Base-by-base conservation (phyloP, 2,797 vertebrate genomes). In the Pelodytes ibericus region DNA sequence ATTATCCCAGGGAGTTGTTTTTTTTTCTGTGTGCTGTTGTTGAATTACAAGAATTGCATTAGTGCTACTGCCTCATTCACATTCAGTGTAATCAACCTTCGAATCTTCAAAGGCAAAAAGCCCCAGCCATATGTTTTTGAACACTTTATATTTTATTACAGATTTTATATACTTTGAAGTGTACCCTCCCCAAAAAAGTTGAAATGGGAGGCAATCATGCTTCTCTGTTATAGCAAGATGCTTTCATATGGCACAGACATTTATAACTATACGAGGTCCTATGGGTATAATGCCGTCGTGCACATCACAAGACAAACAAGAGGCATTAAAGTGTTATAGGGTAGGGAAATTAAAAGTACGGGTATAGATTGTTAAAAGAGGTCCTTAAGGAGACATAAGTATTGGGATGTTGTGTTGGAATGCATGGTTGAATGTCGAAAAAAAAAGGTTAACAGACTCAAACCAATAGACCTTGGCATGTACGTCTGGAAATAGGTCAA, bases 11-110 rank as follows among this genome's bases (percentile, higher is more conserved):
- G 24, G 29, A 82, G 67, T 70, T 63, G 57, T 73, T 77, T 78
- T 77, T 25, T 33, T 25, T 62, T 66, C 18, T 22, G 5, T 27
- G 13, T 57, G 57, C 72, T 81, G 74, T 71, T 74, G 82, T 59
- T 81, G 81, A 83, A 75, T 77, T 80, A 81, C 83, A 72, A 82
- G 73, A 79, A 69, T 82, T 79, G 75, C 80, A 79, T 80, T 78
- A 77, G 10, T 81, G 81, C 30, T 39, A 13, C 60, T 24, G 5
- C 27, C 36, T 65, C 67, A 65, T 71, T 57, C 68, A 47, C 60
- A 65, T 58, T 49, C 59, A 77, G 36, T 33, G 51, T 26, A 26
- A 65, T 51, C 49, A 71, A 31, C 51, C 49, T 58, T 29, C 20
- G 15, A 33, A 71, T 49, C 75, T 77, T 71, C 61, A 71, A 65